Percentiles rank a stretch among this genome's conserved stretches.
These are phyloP conservation scores for Sceloporus undulatus DNA, from an alignment of 2,113 vertebrate genomes.

Conservation along the genomic window DNA sequence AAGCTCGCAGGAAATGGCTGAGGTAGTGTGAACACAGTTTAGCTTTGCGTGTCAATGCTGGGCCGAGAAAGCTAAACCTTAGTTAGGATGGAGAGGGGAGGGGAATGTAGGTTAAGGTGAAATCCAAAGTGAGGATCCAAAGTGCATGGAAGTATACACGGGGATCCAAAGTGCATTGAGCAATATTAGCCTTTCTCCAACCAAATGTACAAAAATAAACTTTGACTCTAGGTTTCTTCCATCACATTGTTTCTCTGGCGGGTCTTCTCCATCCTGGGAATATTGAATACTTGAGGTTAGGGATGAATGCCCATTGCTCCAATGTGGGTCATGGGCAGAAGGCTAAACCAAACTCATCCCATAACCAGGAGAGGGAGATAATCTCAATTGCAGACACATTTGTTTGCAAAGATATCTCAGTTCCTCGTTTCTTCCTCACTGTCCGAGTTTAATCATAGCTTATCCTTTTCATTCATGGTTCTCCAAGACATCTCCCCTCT, in stretches of 20 bases:
- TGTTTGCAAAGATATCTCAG: conserved; percentile 16
- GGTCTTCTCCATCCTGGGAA: neutral
- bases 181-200: neutral
- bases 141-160: conserved; percentile 4
- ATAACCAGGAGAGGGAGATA: neutral
- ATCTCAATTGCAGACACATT: neutral
- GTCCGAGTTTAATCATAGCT: conserved; percentile 26
- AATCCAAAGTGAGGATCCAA: conserved; percentile 30
- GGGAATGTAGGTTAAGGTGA: neutral
- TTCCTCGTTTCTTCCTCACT: neutral
- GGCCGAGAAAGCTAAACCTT: conserved; percentile 20
- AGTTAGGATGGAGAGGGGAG: neutral
- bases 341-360: neutral
- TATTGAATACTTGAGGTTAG: neutral
- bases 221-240: neutral
- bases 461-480: conserved; percentile 22
- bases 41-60: conserved; percentile 39
- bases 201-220: neutral
- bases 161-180: conserved; percentile 35
- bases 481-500: conserved; percentile 4
- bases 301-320: neutral
- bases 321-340: neutral
- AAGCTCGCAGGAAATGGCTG: conserved; percentile 39
- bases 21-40: conserved; percentile 43
- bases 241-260: neutral